These are phyloP conservation scores for Oxyruncus cristatus DNA, from an alignment of 2,113 vertebrate genomes.

Conservation along the genomic window DNA sequence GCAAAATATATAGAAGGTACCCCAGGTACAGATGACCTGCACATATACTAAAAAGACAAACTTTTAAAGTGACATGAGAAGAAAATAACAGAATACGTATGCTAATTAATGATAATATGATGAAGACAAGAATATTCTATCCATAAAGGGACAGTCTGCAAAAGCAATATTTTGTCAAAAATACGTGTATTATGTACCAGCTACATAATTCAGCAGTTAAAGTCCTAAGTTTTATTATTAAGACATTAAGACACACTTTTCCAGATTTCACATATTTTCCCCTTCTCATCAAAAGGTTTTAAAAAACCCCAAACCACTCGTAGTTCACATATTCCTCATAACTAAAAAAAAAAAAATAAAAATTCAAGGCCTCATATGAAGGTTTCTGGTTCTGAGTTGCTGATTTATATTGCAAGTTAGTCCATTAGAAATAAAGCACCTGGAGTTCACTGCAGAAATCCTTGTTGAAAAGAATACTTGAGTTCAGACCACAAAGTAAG, in stretches of 20 bases:
- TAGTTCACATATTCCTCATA: background rate
- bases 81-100: background rate
- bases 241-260: background rate
- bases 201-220: background rate
- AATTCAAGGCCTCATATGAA: background rate
- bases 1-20: background rate
- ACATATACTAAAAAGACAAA: background rate
- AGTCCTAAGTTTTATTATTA: background rate
- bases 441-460: background rate
- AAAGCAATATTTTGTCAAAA: background rate
- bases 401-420: background rate
- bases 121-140: background rate
- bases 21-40: background rate
- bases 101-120: background rate
- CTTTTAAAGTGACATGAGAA: background rate
- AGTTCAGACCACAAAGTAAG: background rate
- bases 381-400: background rate
- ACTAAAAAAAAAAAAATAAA: background rate
- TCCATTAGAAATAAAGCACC: background rate
- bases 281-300: background rate
- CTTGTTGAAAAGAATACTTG: background rate
- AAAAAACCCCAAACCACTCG: fast-evolving
- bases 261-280: background rate
- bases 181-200: background rate
- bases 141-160: background rate